Percentiles rank a stretch among this genome's conserved stretches.
phyloP scores from a whole-genome alignment of 92 coral and sea anemone genomes.

The Isaurus tuberculatus region DNA sequence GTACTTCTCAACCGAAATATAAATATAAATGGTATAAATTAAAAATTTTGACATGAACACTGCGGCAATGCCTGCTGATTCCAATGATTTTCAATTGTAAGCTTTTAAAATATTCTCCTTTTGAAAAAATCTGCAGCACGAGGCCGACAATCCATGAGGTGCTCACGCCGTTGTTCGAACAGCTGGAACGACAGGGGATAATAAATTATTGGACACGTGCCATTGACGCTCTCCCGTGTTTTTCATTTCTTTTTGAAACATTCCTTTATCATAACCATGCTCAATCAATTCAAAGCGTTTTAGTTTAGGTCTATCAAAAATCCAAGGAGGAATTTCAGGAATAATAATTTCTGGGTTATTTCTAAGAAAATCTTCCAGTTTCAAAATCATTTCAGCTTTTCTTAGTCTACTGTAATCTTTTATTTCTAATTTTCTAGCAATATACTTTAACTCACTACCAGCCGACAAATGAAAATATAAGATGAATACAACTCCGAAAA shows the following conservation, averaged over 20 bases:
- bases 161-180: conserved; percentile 7
- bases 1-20: conserved; percentile 14
- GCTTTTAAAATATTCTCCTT: background rate
- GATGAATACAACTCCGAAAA: too few relatives aligned
- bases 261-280: too few relatives aligned
- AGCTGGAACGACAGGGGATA: background rate
- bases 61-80: background rate
- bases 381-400: too few relatives aligned
- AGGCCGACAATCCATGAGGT: background rate
- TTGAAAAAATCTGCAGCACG: conserved; percentile 8
- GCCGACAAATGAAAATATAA: too few relatives aligned
- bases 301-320: too few relatives aligned
- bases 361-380: too few relatives aligned
- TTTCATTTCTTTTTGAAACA: conserved; percentile 17
- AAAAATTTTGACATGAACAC: background rate
- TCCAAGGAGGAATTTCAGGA: too few relatives aligned
- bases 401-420: too few relatives aligned
- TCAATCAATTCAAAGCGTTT: too few relatives aligned
- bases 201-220: conserved; percentile 10
- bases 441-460: background rate
- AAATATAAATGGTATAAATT: background rate
- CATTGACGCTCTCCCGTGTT: conserved; percentile 11
- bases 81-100: background rate
- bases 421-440: too few relatives aligned
- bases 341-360: too few relatives aligned